Conservation (phyloP, 2,797 vertebrate genomes). For the Manis crassicaudata region DNA sequence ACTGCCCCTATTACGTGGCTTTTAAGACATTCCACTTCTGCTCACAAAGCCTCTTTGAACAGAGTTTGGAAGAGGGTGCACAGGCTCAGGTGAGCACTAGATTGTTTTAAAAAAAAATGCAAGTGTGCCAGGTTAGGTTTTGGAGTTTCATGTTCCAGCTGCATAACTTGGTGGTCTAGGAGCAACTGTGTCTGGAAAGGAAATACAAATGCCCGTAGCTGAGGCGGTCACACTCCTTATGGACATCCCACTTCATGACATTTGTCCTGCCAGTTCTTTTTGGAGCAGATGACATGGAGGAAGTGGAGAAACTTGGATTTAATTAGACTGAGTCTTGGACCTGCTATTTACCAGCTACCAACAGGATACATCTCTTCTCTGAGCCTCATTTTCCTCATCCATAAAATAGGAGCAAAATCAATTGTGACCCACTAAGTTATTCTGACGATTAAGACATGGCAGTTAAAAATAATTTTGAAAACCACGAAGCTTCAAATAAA, state of each 20-base stretch:
- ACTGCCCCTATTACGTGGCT: not conserved
- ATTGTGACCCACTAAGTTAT: not conserved
- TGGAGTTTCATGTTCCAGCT: conserved; percentile 39
- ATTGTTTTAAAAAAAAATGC: not conserved
- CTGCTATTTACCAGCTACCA: not conserved
- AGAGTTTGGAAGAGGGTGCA: not conserved
- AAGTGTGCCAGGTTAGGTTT: not conserved
- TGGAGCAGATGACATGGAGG: not conserved
- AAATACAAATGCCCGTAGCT: not conserved
- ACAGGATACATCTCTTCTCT: not conserved
- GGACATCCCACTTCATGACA: not conserved
- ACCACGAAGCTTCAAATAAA: not conserved
- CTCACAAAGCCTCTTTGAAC: not conserved
- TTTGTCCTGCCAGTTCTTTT: not conserved
- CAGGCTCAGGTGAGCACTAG: not conserved
- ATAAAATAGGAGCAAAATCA: not conserved
- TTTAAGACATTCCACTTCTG: not conserved
- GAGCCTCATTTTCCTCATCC: not conserved
- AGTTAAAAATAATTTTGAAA: conserved; percentile 35
- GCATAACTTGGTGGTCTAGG: not conserved
- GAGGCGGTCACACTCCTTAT: not conserved
- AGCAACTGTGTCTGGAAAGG: not conserved
- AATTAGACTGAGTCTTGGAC: not conserved
- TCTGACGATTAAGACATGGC: not conserved
- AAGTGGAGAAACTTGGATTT: not conserved